Evolutionary conservation across 2,113 vertebrate genomes (phyloP).

Genomic region (Bombycilla garrulus): DNA sequence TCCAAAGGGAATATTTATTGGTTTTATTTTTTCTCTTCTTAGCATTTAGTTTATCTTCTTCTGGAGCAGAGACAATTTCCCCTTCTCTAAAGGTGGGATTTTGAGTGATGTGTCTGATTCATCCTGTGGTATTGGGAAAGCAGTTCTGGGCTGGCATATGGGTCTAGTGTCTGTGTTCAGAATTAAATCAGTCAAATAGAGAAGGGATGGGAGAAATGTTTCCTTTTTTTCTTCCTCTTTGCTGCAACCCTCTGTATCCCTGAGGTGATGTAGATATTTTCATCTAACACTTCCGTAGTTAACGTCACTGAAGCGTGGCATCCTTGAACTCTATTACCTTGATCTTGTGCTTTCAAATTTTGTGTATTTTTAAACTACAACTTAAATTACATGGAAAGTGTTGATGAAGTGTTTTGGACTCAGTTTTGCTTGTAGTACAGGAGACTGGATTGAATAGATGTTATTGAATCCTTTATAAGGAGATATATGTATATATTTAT

Average conservation of each 20-base stretch:
- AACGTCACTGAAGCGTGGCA: neutral
- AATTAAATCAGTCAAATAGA: neutral
- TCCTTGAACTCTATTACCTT: neutral
- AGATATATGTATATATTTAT: too few species aligned
- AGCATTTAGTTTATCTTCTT: neutral
- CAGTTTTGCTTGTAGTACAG: neutral
- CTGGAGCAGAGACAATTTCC: neutral
- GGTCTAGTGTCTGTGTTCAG: neutral
- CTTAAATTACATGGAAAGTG: neutral
- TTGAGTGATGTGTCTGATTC: neutral
- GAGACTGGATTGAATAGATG: neutral
- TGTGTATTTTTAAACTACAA: neutral
- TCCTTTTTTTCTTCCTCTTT: neutral
- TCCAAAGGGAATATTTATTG: neutral
- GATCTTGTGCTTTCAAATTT: neutral
- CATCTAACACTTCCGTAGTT: neutral
- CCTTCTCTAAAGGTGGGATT: neutral
- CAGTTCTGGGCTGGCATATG: neutral
- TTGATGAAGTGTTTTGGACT: neutral
- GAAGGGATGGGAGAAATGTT: neutral
- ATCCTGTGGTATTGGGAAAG: neutral
- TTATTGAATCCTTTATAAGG: neutral
- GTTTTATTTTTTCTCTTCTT: neutral
- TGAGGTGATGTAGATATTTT: neutral
- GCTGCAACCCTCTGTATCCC: neutral